Evolutionary conservation across 2,888 invertebrate species (phyloP).

Genomic region (Chrysina gloriosa): DNA sequence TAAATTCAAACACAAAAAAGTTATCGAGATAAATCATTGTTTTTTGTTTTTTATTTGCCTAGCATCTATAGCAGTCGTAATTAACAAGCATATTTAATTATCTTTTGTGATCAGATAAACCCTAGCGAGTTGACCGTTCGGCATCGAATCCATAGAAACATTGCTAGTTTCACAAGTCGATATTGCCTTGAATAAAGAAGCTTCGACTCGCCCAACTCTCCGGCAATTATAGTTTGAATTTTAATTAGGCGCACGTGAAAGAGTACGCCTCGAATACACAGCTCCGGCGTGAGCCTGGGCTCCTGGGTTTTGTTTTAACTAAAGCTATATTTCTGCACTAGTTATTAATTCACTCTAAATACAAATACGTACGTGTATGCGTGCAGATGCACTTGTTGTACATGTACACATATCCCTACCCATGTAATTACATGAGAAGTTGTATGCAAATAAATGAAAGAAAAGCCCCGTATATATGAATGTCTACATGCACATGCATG

Average conservation of each 20-base stretch:
- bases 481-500: not conserved
- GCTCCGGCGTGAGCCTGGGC: not conserved
- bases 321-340: not conserved
- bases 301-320: not conserved
- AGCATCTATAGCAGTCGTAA: no score
- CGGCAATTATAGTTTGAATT: constrained; percentile 8
- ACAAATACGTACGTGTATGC: not conserved
- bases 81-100: no score
- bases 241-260: not conserved
- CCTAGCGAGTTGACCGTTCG: no score
- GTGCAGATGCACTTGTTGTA: not conserved
- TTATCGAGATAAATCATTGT: no score
- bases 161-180: no score
- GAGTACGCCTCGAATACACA: not conserved
- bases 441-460: not conserved
- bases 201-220: not conserved
- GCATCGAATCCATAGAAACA: no score
- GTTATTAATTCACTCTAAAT: not conserved
- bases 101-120: no score
- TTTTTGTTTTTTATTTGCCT: no score
- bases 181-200: not conserved
- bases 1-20: no score
- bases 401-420: not conserved
- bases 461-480: no score
- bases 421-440: constrained; percentile 3